Base-by-base conservation (phyloP, 2,113 vertebrate genomes). In the Chauna torquata region DNA sequence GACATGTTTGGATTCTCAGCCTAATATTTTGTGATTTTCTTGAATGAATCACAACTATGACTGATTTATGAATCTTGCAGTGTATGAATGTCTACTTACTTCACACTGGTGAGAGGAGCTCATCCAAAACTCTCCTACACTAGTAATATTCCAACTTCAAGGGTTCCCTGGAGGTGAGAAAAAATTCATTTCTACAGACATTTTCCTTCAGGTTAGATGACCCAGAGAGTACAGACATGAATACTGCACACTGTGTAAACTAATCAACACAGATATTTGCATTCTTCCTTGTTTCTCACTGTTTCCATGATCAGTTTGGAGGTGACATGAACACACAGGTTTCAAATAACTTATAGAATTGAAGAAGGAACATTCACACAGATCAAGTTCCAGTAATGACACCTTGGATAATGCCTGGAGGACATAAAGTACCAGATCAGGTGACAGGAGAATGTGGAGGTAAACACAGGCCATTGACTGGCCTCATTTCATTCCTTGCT, bases 341-440 rank as follows among this genome's bases (percentile, higher is more conserved):
- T 93, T 90, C 36, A 88, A 8, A 49, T 57, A 82, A 62, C 42
- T 59, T 72, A n/a, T n/a, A 34, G 17, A 82, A 72, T 20, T 34
- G 71, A 86, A 47, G 50, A 81, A 55, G n/a, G 20, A 87, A 44
- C 25, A 18, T 74, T 92, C 42, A 54, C 36, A 58, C 3, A 45
- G 27, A 59, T 58, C 27, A 6, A 0, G 0, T 86, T 71, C 64
- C 45, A 64, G 6, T 44, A 34, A 75, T 64, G 38, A 47, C 32
- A 68, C 57, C 11, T 47, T 74, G 8, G 27, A 23, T n/a, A 54
- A 40, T 34, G 32, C 52, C 50, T 88, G 42, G 49, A 77, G n/a
- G 38, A 74, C 32, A 61, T 3, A 24, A 80, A 16, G 44, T 93
- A 52, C 40, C 44, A 92, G 47, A 69, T 38, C 20, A 10, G 78